These are phyloP conservation scores for Julus scandinavius DNA, from an alignment of 2,888 invertebrate genomes.

Conservation along the genomic window DNA sequence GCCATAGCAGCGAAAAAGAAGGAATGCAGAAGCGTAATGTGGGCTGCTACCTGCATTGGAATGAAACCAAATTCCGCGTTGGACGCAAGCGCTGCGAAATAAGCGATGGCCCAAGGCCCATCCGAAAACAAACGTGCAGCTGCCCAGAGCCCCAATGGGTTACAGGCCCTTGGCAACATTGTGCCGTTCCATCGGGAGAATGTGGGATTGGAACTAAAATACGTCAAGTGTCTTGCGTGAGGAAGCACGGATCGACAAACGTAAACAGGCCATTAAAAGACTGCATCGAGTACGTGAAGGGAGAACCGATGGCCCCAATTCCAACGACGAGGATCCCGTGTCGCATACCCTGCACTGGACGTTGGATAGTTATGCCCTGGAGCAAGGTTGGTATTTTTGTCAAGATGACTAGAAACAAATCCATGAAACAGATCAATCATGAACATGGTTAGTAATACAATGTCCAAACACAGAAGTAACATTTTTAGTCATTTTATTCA, in stretches of 20 bases:
- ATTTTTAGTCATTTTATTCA: too few species aligned
- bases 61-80: not conserved
- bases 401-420: not conserved
- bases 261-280: not conserved
- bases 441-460: too few species aligned
- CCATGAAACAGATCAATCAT: too few species aligned
- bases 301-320: not conserved
- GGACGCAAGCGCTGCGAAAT: slow-evolving; percentile 48
- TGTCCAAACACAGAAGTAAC: too few species aligned
- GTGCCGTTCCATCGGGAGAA: not conserved
- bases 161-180: slow-evolving; percentile 45
- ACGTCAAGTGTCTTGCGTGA: slow-evolving; percentile 21
- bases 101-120: slow-evolving; percentile 19
- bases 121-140: slow-evolving; percentile 46
- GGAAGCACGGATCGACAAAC: not conserved
- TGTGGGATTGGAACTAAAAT: slow-evolving; percentile 47
- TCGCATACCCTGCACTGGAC: slow-evolving; percentile 46
- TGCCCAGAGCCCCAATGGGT: slow-evolving; percentile 47
- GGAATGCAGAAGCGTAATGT: slow-evolving; percentile 50
- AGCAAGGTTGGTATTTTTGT: slow-evolving; percentile 48
- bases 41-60: not conserved
- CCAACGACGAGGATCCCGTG: slow-evolving; percentile 14
- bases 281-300: not conserved
- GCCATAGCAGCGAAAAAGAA: not conserved
- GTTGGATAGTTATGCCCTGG: slow-evolving; percentile 37